Evolutionary conservation across 2,113 vertebrate genomes (phyloP).

Genomic region (Sardina pilchardus): DNA sequence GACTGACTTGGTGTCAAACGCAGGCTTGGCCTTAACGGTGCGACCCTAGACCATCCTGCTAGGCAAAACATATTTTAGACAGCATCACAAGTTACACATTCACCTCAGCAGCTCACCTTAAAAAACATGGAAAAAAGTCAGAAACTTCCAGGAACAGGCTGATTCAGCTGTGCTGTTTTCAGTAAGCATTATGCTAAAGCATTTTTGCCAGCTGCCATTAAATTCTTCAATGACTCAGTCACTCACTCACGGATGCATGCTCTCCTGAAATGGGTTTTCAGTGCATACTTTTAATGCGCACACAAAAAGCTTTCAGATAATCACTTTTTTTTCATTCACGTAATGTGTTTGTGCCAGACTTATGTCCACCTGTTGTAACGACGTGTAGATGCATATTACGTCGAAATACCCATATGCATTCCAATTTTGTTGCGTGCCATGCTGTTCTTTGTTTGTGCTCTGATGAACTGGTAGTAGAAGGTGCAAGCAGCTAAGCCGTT

Average conservation of each 20-base stretch:
- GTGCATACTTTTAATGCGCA: neutral
- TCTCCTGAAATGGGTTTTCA: neutral
- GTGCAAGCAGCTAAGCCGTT: neutral
- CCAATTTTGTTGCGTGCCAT: neutral
- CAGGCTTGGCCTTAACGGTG: too few relatives aligned
- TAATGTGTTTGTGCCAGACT: neutral
- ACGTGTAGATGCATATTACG: neutral
- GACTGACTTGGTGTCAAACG: too few relatives aligned
- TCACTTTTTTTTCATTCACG: neutral
- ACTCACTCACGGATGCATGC: neutral
- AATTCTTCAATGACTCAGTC: neutral
- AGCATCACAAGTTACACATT: neutral
- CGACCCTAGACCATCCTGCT: too few relatives aligned
- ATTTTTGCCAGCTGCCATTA: slow-evolving; percentile 15
- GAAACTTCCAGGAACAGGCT: neutral
- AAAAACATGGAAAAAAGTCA: neutral
- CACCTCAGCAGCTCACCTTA: neutral
- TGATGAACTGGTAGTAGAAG: neutral
- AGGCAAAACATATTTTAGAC: too few relatives aligned
- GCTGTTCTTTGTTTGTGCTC: neutral
- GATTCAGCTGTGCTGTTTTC: slow-evolving; percentile 10
- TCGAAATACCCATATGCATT: neutral
- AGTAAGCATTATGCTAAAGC: slow-evolving; percentile 5
- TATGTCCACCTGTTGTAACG: neutral
- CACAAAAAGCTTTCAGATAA: slow-evolving; percentile 16